Conservation (phyloP, 1,140 invertebrate genomes). For the Tetranychus cinnabarinus region DNA sequence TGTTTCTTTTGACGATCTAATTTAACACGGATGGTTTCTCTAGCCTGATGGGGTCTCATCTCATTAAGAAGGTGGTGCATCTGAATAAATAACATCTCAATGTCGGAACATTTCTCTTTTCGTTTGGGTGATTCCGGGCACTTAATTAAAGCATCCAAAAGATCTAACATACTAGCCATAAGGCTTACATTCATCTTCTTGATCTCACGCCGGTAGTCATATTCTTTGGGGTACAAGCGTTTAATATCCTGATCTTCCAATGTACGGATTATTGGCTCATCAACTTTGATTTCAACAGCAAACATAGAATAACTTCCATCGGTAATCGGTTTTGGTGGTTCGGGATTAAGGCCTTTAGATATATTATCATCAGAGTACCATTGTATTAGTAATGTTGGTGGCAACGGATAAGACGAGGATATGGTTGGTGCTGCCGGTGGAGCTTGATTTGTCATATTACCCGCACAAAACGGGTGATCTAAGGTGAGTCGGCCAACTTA, state of each 20-base stretch:
- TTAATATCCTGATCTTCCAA: slow-evolving; percentile 21
- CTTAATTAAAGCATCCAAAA: slow-evolving; percentile 56
- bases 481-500: too few species aligned
- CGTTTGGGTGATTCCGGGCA: slow-evolving; percentile 52
- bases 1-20: slow-evolving; percentile 83
- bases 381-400: slow-evolving; percentile 7
- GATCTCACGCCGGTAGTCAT: slow-evolving; percentile 78
- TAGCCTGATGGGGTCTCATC: slow-evolving; percentile 67
- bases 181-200: slow-evolving; percentile 94
- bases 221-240: slow-evolving; percentile 77
- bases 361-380: slow-evolving; percentile 5
- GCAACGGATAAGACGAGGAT: slow-evolving; percentile 5
- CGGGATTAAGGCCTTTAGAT: background rate
- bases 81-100: slow-evolving; percentile 82
- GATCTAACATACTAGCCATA: slow-evolving; percentile 81
- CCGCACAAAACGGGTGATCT: too few species aligned
- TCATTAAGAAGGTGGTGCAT: slow-evolving; percentile 97
- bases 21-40: slow-evolving; percentile 47
- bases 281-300: slow-evolving; percentile 5
- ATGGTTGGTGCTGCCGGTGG: background rate
- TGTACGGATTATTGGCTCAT: slow-evolving; percentile 8
- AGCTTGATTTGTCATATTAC: too few species aligned
- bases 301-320: slow-evolving; percentile 9
- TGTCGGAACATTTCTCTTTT: slow-evolving; percentile 84
- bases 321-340: slow-evolving; percentile 8